Conservation (phyloP, 2,797 vertebrate genomes). For the Cossypha dichroa region DNA sequence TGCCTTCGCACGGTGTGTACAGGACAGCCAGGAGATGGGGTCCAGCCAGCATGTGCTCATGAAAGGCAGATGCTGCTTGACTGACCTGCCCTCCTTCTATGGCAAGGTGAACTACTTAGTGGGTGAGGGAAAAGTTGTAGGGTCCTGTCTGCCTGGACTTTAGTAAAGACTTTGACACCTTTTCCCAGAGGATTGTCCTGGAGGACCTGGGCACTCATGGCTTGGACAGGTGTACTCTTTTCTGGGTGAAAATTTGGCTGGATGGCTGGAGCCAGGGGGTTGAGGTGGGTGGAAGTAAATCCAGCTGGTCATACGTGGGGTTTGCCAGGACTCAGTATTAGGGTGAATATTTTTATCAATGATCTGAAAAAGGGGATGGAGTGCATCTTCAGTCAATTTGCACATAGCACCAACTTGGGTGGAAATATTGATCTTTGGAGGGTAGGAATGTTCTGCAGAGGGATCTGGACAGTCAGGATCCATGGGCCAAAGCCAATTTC, state of each 20-base stretch:
- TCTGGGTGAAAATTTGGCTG: background rate
- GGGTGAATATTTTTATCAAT: background rate
- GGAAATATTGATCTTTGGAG: background rate
- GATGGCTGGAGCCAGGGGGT: rapidly evolving
- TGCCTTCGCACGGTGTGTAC: rapidly evolving
- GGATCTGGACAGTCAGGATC: background rate
- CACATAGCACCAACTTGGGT: background rate
- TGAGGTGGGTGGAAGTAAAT: background rate
- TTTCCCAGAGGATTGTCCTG: background rate
- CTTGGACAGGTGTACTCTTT: background rate
- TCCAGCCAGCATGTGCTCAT: background rate
- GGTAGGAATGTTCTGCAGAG: background rate
- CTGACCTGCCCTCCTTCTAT: background rate
- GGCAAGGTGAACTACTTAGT: background rate
- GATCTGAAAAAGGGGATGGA: background rate
- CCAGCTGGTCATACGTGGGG: background rate
- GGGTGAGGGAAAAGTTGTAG: background rate
- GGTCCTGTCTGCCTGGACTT: background rate
- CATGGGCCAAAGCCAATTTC: background rate
- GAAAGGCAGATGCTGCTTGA: background rate
- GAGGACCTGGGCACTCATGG: background rate
- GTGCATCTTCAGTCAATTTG: background rate
- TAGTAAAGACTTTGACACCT: background rate
- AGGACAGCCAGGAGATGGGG: background rate
- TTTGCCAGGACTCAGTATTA: background rate